Evolutionary conservation across 2,797 vertebrate species (phyloP).

Genomic region (Gadopsis marmoratus): DNA sequence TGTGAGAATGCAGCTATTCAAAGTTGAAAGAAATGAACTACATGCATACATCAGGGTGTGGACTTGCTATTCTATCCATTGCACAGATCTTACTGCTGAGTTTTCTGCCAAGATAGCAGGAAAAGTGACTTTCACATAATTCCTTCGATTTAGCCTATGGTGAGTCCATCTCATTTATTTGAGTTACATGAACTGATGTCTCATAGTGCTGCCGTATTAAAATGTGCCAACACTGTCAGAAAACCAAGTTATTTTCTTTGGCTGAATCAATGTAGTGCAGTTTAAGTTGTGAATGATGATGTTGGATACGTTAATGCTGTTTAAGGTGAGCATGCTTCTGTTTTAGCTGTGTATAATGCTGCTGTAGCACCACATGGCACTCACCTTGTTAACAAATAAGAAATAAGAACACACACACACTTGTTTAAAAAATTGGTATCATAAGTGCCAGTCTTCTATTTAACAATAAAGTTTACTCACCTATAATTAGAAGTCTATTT

Average conservation of each 20-base stretch:
- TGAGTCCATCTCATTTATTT: background rate
- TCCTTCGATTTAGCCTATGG: background rate
- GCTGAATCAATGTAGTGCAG: background rate
- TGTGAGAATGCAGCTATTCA: background rate
- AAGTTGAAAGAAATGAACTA: background rate
- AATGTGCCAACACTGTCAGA: background rate
- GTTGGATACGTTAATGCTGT: background rate
- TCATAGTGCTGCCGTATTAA: too few species aligned
- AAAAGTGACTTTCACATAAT: background rate
- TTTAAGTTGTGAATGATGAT: background rate
- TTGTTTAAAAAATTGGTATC: conserved; percentile 13
- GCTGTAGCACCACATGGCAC: background rate
- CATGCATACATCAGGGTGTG: background rate
- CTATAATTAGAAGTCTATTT: conserved; percentile 1
- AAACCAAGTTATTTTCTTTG: background rate
- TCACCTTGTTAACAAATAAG: background rate
- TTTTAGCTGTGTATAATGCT: background rate
- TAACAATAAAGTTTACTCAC: conserved; percentile 3
- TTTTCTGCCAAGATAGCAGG: background rate
- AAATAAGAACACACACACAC: too few species aligned
- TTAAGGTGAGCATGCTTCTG: background rate
- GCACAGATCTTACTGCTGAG: background rate
- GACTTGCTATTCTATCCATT: background rate
- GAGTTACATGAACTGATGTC: background rate
- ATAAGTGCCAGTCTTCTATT: background rate